A percentile compares a stretch with the other conserved stretches of the same genome.
Evolutionary conservation across 30 jellyfish, hydroid and myxozoan species (phyloP).

Genomic region (Chrysaora quinquecirrha): DNA sequence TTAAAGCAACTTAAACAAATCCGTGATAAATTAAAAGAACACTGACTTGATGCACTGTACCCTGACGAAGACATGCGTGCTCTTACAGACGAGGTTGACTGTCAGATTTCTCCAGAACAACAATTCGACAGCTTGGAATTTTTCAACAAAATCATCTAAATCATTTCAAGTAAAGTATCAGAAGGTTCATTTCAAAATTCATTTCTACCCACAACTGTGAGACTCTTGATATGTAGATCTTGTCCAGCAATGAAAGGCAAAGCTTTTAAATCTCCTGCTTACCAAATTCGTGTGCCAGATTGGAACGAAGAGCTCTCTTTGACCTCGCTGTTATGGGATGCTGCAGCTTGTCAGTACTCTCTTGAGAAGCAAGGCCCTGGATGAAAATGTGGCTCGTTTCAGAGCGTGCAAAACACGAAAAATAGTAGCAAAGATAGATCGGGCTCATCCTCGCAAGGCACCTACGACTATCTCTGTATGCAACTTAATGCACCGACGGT

Average conservation of each 20-base stretch:
- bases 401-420: background rate
- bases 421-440: background rate
- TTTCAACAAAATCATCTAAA: background rate
- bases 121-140: constrained; percentile 6
- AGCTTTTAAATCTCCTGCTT: background rate
- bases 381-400: constrained; percentile 7
- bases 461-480: background rate
- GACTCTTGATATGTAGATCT: background rate
- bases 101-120: background rate
- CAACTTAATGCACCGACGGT: constrained; percentile 17
- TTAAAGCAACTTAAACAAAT: background rate
- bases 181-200: too few relatives aligned
- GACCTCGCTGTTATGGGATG: constrained; percentile 11
- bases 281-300: background rate
- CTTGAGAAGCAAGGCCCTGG: constrained; percentile 19
- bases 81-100: background rate
- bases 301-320: background rate
- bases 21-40: background rate
- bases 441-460: background rate
- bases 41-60: too few relatives aligned
- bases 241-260: background rate
- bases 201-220: background rate
- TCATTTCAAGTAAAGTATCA: too few relatives aligned
- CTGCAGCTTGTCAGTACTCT: constrained; percentile 35
- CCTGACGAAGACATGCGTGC: background rate